phyloP scores from a whole-genome alignment of 2,888 invertebrate genomes.

The Eledone cirrhosa region DNA sequence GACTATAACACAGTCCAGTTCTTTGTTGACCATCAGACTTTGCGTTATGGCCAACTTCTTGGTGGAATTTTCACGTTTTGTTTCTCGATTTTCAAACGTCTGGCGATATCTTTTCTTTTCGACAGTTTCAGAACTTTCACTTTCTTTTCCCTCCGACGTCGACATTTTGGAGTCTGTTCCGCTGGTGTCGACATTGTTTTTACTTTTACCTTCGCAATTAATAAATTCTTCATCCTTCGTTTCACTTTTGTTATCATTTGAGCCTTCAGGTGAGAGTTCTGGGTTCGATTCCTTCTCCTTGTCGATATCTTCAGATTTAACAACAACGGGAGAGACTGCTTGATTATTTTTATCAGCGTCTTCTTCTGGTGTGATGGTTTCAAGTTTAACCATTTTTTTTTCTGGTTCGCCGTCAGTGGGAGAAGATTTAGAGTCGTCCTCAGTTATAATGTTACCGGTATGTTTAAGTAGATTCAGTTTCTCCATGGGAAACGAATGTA shows the following conservation, averaged over 20 bases:
- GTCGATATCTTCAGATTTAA: too few relatives aligned
- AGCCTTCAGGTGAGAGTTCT: constrained; percentile 13
- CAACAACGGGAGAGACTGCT: too few relatives aligned
- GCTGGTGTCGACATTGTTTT: background rate
- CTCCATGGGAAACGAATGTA: constrained; percentile 71
- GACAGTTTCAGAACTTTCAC: background rate
- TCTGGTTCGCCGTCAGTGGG: too few relatives aligned
- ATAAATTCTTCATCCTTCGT: constrained; percentile 16
- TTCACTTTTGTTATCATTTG: constrained; percentile 25
- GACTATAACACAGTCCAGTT: constrained; percentile 69
- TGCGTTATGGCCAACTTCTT: constrained; percentile 42
- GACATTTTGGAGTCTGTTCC: too few relatives aligned
- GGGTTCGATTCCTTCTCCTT: background rate
- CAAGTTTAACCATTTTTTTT: too few relatives aligned
- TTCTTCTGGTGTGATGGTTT: too few relatives aligned
- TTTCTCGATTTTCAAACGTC: constrained; percentile 12
- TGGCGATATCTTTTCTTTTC: constrained; percentile 20
- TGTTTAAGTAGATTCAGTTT: constrained; percentile 39
- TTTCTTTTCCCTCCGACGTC: background rate
- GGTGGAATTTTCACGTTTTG: constrained; percentile 10
- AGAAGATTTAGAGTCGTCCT: background rate
- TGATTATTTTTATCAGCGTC: too few relatives aligned
- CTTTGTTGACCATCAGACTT: constrained; percentile 39
- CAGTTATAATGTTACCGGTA: constrained; percentile 7
- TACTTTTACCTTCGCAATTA: constrained; percentile 1